Base-by-base conservation (phyloP, 2,797 vertebrate species). In the Falco peregrinus region DNA sequence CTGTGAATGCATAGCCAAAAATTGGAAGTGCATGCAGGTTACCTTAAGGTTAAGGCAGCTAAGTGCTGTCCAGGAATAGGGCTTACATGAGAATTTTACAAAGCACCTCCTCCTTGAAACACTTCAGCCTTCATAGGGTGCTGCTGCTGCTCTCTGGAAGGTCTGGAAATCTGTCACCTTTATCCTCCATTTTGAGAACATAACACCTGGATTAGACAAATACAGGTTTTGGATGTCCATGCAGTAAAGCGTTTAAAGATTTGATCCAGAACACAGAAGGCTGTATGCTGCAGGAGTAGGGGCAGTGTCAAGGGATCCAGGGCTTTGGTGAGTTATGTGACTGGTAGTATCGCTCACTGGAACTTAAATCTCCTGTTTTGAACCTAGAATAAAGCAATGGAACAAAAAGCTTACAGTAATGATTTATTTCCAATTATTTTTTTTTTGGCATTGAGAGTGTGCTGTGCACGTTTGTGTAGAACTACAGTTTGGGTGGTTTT, bases 331-430 rank as follows among this genome's bases (percentile, higher is more conserved):
- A 84, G 61, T 95, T 92, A 87, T 0, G 6, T 50, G 60, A 24
- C 54, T 84, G 70, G 43, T 79, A 41, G 37, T 63, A 63, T 90
- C 3, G 5, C 61, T 96, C 47, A 63, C 59, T 78, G 79, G 69
- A 88, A 94, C 28, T 16, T 95, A 90, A 76, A 88, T 94, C 79
- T 88, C 29, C 50, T 84, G 51, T 84, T 91, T 76, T 91, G 83
- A 90, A 94, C 20, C 35, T 10, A 3, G 47, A 86, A 76, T 90
- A 90, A 91, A 88, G 54, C 69, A 84, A 45, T 4, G 15, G 35
- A 94, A 76, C 35, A 75, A 69, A 89, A 88, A 78, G 14, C 33
- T 78, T 91, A 41, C 12, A 29, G 8, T 91, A 83, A 67, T 77
- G 28, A 86, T 16, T 70, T 61, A 64, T 20, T 78, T 90, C 50